Percentiles rank a stretch among this genome's conserved stretches.
These are phyloP conservation scores for Leptoteleia sp. DNA, from an alignment of 1,140 invertebrate species.

Conservation along the genomic window DNA sequence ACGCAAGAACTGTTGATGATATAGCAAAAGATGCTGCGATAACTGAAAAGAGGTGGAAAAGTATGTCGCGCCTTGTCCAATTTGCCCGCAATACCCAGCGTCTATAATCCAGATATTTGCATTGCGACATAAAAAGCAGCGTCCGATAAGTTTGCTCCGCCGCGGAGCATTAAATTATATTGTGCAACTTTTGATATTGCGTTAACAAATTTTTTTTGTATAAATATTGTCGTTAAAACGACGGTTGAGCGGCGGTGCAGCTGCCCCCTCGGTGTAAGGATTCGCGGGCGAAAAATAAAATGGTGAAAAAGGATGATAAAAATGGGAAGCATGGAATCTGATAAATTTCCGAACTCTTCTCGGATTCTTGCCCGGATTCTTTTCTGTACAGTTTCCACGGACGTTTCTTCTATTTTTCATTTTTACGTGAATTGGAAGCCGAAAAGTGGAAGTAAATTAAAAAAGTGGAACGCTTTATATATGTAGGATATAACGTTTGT, in stretches of 20 bases:
- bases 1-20: constrained; percentile 37
- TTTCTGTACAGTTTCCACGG: constrained; percentile 53
- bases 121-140: too few relatives aligned
- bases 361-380: constrained; percentile 41
- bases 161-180: too few relatives aligned
- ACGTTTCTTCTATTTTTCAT: constrained; percentile 49
- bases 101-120: too few relatives aligned
- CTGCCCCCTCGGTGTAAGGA: constrained; percentile 3
- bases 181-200: not conserved
- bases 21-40: constrained; percentile 20
- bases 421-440: constrained; percentile 53
- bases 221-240: constrained; percentile 33
- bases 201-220: constrained; percentile 36
- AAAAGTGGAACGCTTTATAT: constrained; percentile 39
- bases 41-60: constrained; percentile 18
- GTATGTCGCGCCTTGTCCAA: constrained; percentile 15
- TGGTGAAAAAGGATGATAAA: not conserved
- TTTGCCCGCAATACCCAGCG: not conserved
- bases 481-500: constrained; percentile 17
- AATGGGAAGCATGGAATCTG: constrained; percentile 43
- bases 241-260: not conserved
- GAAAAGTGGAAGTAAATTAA: constrained; percentile 49
- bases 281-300: not conserved
- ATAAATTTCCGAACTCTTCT: constrained; percentile 50
- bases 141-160: too few relatives aligned